phyloP scores from a whole-genome alignment of 2,113 vertebrate genomes.

The Plectropomus leopardus region DNA sequence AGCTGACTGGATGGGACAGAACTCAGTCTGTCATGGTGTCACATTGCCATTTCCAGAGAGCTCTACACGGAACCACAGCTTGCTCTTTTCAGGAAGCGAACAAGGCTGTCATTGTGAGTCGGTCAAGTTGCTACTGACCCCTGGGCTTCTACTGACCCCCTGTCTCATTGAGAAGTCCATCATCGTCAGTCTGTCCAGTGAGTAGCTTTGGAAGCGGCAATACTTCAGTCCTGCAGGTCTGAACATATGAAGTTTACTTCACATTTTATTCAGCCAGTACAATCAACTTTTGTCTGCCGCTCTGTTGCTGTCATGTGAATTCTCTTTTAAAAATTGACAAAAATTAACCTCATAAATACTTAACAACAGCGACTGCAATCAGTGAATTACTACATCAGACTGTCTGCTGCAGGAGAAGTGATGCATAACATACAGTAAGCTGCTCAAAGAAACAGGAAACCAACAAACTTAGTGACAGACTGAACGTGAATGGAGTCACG shows the following conservation, averaged over 20 bases:
- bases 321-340: not conserved
- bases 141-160: constrained; percentile 31
- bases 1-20: constrained; percentile 53
- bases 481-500: not conserved
- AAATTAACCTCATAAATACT: not conserved
- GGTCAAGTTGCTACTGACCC: constrained; percentile 48
- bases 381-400: not conserved
- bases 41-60: constrained; percentile 60
- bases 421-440: constrained; percentile 3
- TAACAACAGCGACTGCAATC: not conserved
- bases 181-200: constrained; percentile 24
- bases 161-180: constrained; percentile 37
- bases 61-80: constrained; percentile 57
- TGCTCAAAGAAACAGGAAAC: constrained; percentile 55
- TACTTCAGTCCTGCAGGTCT: not conserved
- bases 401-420: not conserved
- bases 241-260: not conserved
- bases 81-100: constrained; percentile 51
- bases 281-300: not conserved
- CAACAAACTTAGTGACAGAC: constrained; percentile 32
- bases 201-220: constrained; percentile 16
- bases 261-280: not conserved
- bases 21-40: constrained; percentile 48
- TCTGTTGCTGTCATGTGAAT: not conserved
- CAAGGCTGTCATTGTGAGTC: constrained; percentile 68